Percentiles rank a stretch among this genome's conserved stretches.
phyloP scores from a whole-genome alignment of 2,113 vertebrate species.

The Alectura lathami region DNA sequence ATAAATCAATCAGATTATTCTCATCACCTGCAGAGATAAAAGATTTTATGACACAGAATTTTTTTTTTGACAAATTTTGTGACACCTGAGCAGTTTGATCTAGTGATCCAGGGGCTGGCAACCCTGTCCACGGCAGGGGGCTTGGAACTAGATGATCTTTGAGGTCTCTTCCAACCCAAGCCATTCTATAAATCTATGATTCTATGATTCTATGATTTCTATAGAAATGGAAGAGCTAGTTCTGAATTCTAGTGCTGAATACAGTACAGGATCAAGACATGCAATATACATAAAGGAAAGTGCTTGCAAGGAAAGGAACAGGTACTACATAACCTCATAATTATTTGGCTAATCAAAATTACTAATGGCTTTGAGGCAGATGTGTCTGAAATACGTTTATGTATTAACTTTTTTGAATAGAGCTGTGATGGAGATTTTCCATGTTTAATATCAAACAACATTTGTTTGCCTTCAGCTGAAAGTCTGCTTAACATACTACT shows the following conservation, averaged over 20 bases:
- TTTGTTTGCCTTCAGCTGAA: background rate
- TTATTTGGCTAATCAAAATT: background rate
- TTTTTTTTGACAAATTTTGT: too few relatives aligned
- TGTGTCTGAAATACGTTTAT: background rate
- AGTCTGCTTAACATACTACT: background rate
- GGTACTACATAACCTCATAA: background rate
- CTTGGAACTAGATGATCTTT: too few relatives aligned
- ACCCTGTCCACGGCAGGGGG: too few relatives aligned
- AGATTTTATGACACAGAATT: background rate
- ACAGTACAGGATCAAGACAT: fast-evolving
- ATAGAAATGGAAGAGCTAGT: background rate
- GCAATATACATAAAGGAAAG: background rate
- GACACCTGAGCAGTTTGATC: too few relatives aligned
- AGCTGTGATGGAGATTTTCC: background rate
- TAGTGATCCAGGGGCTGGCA: too few relatives aligned
- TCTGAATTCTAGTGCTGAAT: background rate
- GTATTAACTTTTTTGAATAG: background rate
- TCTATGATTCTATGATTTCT: too few relatives aligned
- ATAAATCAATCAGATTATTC: background rate
- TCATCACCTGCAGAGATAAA: background rate
- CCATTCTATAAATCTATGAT: too few relatives aligned
- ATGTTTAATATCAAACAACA: background rate
- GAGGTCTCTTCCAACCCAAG: too few relatives aligned
- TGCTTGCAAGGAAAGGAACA: background rate
- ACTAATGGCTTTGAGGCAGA: background rate